These are phyloP conservation scores for Cryptops parisi DNA, from an alignment of 2,888 invertebrate genomes.

Conservation along the genomic window DNA sequence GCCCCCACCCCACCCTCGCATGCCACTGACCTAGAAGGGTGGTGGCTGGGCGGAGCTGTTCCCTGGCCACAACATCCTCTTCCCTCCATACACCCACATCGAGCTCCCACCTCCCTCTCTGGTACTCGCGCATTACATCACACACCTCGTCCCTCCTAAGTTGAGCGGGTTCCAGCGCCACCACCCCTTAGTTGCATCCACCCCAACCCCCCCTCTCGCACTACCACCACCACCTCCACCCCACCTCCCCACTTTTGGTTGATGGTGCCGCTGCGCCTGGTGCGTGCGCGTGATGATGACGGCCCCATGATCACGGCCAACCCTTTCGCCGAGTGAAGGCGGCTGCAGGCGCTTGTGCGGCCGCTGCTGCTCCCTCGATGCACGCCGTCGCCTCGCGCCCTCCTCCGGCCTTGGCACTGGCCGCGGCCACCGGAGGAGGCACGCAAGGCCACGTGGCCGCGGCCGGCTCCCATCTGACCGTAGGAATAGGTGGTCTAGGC, in stretches of 20 bases:
- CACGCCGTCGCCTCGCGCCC: not conserved
- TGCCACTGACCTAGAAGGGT: too few species aligned
- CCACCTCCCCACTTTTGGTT: too few species aligned
- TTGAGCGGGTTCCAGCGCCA: too few species aligned
- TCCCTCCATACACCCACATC: too few species aligned
- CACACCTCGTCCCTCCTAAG: too few species aligned
- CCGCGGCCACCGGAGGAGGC: constrained; percentile 10
- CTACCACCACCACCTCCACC: constrained; percentile 22
- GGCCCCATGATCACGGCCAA: constrained; percentile 13
- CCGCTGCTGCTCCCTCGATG: not conserved
- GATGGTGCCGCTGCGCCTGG: constrained; percentile 23
- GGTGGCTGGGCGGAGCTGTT: too few species aligned
- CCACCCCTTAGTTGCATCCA: too few species aligned
- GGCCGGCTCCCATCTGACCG: too few species aligned
- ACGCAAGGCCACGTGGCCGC: not conserved
- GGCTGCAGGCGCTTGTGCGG: constrained; percentile 3
- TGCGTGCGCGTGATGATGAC: constrained; percentile 22
- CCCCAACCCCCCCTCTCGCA: not conserved
- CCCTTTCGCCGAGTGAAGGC: constrained; percentile 15
- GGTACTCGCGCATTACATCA: too few species aligned
- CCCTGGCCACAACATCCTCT: too few species aligned
- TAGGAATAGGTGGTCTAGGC: constrained; percentile 5
- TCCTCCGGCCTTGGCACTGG: not conserved
- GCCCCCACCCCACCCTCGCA: too few species aligned
- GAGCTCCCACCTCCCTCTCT: too few species aligned